Evolutionary conservation across 2,888 invertebrate species (phyloP).

Genomic region (Papilio demoleus): DNA sequence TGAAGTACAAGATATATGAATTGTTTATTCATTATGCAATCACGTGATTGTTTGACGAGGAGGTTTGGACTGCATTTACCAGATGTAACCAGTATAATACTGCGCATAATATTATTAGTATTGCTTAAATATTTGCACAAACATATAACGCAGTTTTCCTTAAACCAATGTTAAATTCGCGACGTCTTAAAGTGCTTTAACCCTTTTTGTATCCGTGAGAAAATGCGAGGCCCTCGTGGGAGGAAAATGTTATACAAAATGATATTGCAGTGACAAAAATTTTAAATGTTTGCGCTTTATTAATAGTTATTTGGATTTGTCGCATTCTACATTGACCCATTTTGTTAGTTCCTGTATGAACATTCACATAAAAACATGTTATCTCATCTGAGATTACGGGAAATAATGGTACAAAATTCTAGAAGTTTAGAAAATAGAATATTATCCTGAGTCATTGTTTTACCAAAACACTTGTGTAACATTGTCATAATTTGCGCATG

Average conservation of each 20-base stretch:
- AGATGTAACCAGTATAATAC: slow-evolving; percentile 18
- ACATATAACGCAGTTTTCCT: slow-evolving; percentile 10
- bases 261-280: neutral
- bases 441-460: slow-evolving; percentile 3
- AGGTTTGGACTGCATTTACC: slow-evolving; percentile 17
- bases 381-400: neutral
- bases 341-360: neutral
- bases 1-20: neutral
- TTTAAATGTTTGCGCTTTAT: neutral
- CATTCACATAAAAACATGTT: neutral
- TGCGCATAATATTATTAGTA: slow-evolving; percentile 4
- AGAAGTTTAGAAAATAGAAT: too few relatives aligned
- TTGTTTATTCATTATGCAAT: neutral
- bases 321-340: neutral
- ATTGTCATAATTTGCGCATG: slow-evolving; percentile 25
- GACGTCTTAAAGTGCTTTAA: neutral
- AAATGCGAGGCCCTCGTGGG: neutral
- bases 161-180: neutral
- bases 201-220: slow-evolving; percentile 4
- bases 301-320: neutral
- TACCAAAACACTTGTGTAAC: neutral
- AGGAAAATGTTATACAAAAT: neutral
- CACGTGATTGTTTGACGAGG: slow-evolving; percentile 8
- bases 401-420: too few relatives aligned
- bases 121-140: neutral